phyloP scores from a whole-genome alignment of 2,888 invertebrate species.

The Protophormia terraenovae region DNA sequence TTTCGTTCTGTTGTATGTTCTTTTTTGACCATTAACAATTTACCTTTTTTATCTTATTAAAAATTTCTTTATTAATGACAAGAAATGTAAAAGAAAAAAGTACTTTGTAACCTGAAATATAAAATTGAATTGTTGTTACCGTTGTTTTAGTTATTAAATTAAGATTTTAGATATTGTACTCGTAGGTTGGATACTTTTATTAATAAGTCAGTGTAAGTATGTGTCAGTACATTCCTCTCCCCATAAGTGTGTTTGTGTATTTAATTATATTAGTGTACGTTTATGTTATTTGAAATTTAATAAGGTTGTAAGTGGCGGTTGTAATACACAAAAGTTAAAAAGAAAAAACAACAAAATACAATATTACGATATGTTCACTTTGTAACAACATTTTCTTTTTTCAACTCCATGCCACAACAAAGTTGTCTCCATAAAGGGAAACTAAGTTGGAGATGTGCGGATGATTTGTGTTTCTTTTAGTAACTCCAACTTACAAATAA shows the following conservation, averaged over 20 bases:
- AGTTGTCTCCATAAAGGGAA: background rate
- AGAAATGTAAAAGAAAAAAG: background rate
- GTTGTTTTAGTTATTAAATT: background rate
- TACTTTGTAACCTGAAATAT: background rate
- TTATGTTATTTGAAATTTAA: conserved; percentile 51
- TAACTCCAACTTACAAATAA: too few species aligned
- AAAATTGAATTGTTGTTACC: background rate
- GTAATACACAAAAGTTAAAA: conserved; percentile 5
- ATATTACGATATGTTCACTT: conserved; percentile 28
- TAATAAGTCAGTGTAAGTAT: background rate
- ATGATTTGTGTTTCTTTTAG: too few species aligned
- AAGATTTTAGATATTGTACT: background rate
- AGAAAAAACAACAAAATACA: conserved; percentile 4
- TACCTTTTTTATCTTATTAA: background rate
- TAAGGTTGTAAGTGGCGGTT: conserved; percentile 49
- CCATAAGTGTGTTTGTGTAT: background rate
- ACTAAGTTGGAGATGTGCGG: background rate
- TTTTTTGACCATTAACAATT: background rate
- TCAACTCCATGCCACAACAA: background rate
- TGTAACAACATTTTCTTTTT: conserved; percentile 7
- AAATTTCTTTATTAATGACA: background rate
- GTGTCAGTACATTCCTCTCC: background rate
- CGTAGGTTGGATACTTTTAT: background rate
- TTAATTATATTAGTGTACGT: background rate
- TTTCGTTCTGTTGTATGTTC: background rate